These are phyloP conservation scores for Corythornis cristatus DNA, from an alignment of 2,113 vertebrate species.

Conservation along the genomic window DNA sequence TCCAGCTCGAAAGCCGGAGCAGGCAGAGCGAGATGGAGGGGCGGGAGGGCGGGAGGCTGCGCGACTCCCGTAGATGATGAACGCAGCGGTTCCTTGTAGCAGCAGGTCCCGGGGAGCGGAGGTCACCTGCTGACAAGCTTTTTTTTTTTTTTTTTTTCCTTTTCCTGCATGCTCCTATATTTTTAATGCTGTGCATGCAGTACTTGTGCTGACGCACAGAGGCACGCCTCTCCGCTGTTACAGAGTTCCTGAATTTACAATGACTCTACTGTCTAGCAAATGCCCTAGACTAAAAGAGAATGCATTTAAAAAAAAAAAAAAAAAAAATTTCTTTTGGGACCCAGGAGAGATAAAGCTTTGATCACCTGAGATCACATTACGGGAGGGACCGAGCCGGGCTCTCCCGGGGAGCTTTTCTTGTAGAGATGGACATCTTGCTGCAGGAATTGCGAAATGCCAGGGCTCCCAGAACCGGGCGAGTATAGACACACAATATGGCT, in stretches of 20 bases:
- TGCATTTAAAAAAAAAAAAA: conserved; percentile 23
- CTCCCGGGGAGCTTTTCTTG: conserved; percentile 4
- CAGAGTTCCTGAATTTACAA: conserved; percentile 66
- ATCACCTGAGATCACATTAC: neutral
- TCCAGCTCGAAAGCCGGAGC: neutral
- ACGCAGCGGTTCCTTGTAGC: conserved; percentile 58
- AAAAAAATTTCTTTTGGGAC: conserved; percentile 4
- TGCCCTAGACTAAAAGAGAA: conserved; percentile 73
- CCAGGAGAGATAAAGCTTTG: conserved; percentile 10
- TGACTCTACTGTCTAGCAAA: conserved; percentile 51
- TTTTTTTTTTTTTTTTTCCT: neutral
- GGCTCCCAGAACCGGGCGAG: conserved; percentile 47
- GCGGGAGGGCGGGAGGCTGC: neutral
- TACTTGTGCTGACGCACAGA: conserved; percentile 67
- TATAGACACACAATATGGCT: conserved; percentile 68
- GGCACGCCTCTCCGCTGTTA: conserved; percentile 51
- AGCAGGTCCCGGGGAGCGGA: conserved; percentile 45
- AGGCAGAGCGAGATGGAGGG: neutral
- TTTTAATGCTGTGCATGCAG: conserved; percentile 61
- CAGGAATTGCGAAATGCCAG: conserved; percentile 44
- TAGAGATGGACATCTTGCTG: conserved; percentile 42
- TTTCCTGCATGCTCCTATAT: conserved; percentile 56
- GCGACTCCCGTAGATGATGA: conserved; percentile 38
- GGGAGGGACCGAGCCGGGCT: neutral
- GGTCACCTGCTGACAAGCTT: conserved; percentile 57